A percentile compares a stretch with the other conserved stretches of the same genome.
Evolutionary conservation across 2,113 vertebrate genomes (phyloP).

Genomic region (Saguinus imperator): DNA sequence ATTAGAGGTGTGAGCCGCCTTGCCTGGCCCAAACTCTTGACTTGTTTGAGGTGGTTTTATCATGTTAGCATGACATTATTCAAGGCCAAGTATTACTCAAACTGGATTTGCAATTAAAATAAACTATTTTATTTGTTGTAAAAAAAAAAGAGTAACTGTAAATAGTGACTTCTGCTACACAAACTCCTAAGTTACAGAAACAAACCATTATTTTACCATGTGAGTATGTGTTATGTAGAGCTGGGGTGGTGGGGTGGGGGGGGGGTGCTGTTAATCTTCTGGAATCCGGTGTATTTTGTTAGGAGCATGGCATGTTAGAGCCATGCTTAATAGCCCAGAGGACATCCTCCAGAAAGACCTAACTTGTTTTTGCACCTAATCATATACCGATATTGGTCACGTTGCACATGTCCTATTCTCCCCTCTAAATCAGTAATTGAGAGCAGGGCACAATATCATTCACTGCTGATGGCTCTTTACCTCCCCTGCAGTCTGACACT

Average conservation of each 20-base stretch:
- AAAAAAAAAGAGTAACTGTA: not conserved
- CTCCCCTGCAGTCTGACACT: not conserved
- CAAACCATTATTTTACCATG: not conserved
- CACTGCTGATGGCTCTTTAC: not conserved
- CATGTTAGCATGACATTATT: not conserved
- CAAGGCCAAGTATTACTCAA: not conserved
- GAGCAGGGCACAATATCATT: not conserved
- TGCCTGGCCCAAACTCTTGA: too few relatives aligned
- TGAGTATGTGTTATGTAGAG: too few relatives aligned
- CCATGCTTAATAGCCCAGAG: not conserved
- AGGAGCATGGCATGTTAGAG: not conserved
- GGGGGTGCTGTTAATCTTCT: not conserved
- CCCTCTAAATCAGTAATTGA: not conserved
- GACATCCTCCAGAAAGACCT: not conserved
- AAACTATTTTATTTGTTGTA: not conserved
- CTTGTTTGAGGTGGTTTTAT: not conserved
- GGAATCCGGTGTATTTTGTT: not conserved
- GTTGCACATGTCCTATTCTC: not conserved
- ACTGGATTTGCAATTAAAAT: not conserved
- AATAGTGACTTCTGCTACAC: not conserved
- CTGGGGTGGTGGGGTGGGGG: rapidly evolving
- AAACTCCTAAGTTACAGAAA: not conserved
- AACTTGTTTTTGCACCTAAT: not conserved
- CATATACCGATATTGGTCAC: not conserved
- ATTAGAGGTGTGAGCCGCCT: too few relatives aligned